A percentile compares a stretch with the other conserved stretches of the same genome.
Evolutionary conservation across 2,113 vertebrate species (phyloP).

Genomic region (Salvelinus alpinus): DNA sequence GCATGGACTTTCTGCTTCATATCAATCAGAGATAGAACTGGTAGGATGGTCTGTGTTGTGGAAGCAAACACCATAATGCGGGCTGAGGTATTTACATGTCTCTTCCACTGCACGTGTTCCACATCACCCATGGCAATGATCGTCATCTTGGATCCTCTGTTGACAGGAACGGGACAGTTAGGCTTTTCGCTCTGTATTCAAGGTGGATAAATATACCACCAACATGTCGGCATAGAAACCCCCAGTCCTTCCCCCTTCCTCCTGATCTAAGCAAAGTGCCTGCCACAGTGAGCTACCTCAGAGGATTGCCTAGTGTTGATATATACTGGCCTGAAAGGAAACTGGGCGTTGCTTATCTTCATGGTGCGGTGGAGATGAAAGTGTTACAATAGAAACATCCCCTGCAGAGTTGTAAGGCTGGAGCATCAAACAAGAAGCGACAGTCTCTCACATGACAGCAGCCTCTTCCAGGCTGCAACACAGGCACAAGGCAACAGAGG

Average conservation of each 20-base stretch:
- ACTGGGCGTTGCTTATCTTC: conserved; percentile 77
- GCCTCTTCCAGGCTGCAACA: neutral
- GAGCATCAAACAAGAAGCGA: neutral
- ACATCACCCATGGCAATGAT: neutral
- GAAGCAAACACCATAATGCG: too few relatives aligned
- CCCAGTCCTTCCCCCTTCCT: conserved; percentile 8
- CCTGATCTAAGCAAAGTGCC: conserved; percentile 25
- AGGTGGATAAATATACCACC: conserved; percentile 1
- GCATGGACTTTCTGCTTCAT: too few relatives aligned
- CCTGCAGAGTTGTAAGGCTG: conserved; percentile 29
- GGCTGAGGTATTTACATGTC: too few relatives aligned
- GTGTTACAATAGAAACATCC: conserved; percentile 69
- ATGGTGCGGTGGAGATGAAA: conserved; percentile 73
- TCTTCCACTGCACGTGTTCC: neutral
- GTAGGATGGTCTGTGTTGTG: too few relatives aligned
- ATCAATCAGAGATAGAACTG: too few relatives aligned
- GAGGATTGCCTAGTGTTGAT: conserved; percentile 68
- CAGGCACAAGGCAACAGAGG: neutral
- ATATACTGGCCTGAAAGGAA: conserved; percentile 70
- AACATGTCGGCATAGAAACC: conserved; percentile 50
- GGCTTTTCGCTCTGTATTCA: neutral
- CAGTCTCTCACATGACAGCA: too few relatives aligned
- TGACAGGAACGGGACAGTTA: neutral
- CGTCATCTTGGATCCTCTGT: neutral
- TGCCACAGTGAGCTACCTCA: conserved; percentile 70